Conservation (phyloP, 2,113 vertebrate genomes). For the Neogale vison region DNA sequence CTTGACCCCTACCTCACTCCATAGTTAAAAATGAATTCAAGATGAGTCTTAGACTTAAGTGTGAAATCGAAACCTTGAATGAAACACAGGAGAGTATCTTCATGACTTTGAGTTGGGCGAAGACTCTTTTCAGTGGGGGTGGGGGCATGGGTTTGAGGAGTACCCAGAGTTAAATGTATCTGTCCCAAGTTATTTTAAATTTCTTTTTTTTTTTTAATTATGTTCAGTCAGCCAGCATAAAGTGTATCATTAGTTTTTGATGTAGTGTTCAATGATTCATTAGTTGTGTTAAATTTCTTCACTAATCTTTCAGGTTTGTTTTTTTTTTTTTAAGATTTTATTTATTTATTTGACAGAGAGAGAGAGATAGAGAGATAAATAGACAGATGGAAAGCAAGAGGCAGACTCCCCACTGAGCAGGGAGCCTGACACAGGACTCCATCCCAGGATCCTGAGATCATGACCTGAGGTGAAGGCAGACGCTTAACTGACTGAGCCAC, state of each 20-base stretch:
- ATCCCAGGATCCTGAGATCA: background rate
- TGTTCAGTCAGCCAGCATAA: background rate
- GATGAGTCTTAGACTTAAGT: background rate
- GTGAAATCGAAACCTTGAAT: background rate
- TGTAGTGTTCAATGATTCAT: background rate
- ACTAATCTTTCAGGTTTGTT: background rate
- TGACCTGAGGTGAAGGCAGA: background rate
- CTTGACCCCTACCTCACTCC: background rate
- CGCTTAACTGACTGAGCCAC: background rate
- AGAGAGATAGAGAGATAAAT: too few relatives aligned
- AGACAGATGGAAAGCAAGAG: background rate
- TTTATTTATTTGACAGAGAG: background rate
- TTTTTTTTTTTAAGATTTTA: background rate
- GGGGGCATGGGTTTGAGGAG: background rate
- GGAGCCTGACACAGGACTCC: background rate
- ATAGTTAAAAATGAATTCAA: background rate
- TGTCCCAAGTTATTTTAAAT: background rate
- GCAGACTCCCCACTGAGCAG: background rate
- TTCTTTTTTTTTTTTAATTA: background rate
- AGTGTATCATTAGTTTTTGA: background rate
- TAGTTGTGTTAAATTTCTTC: background rate
- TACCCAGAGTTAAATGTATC: background rate
- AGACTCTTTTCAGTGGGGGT: background rate
- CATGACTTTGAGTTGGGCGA: background rate
- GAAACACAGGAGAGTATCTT: background rate